These are phyloP conservation scores for Penelope pileata DNA, from an alignment of 2,113 vertebrate genomes.

Conservation along the genomic window DNA sequence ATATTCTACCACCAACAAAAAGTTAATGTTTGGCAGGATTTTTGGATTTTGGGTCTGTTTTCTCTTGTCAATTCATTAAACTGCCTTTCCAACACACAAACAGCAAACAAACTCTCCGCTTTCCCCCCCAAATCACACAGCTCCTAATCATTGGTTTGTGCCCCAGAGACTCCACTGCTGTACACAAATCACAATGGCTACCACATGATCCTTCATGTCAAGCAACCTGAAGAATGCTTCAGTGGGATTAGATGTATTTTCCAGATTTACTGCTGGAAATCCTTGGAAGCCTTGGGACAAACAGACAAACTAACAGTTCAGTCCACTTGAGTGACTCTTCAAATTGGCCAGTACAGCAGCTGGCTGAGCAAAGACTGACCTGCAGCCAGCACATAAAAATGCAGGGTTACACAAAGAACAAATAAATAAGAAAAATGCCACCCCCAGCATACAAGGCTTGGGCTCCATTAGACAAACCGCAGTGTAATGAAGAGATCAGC, in stretches of 20 bases:
- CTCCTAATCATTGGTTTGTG: constrained; percentile 1
- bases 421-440: constrained; percentile 38
- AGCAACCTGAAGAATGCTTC: not conserved
- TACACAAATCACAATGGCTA: not conserved
- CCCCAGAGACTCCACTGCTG: not conserved
- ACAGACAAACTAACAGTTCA: not conserved
- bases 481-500: not conserved
- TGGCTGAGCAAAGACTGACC: constrained; percentile 29
- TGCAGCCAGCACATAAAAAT: constrained; percentile 1
- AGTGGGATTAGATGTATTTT: constrained; percentile 29
- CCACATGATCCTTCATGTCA: not conserved
- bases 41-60: constrained; percentile 29
- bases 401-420: constrained; percentile 9
- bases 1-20: constrained; percentile 42
- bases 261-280: constrained; percentile 38
- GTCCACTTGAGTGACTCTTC: not conserved
- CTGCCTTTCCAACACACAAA: constrained; percentile 25
- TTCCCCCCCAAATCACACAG: not conserved
- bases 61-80: constrained; percentile 37
- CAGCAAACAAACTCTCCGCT: constrained; percentile 13
- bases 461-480: not conserved
- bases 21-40: constrained; percentile 35
- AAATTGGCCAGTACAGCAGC: constrained; percentile 26
- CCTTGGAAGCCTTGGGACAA: not conserved
- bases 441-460: not conserved